Evolutionary conservation across 2,797 vertebrate species (phyloP).

Genomic region (Artibeus jamaicensis): DNA sequence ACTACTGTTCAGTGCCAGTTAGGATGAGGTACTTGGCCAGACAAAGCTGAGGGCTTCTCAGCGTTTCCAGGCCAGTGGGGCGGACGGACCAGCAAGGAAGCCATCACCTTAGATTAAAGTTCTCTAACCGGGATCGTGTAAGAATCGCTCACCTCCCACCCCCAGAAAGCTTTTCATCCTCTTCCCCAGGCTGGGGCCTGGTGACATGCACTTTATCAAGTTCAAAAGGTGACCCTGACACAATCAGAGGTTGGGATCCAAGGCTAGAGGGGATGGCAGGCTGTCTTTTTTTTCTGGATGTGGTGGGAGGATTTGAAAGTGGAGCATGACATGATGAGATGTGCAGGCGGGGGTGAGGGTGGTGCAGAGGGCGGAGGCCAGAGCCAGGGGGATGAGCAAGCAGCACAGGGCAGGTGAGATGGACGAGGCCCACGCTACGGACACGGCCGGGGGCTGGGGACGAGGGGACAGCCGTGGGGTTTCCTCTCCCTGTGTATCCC

Average conservation of each 20-base stretch:
- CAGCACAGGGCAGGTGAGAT: not conserved
- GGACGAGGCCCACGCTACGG: not conserved
- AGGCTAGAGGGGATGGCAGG: not conserved
- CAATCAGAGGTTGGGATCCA: not conserved
- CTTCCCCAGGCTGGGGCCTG: not conserved
- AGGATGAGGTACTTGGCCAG: not conserved
- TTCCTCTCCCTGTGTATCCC: not conserved
- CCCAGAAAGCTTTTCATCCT: not conserved
- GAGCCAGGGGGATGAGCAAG: not conserved
- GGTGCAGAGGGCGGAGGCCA: not conserved
- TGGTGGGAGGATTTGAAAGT: too few relatives aligned
- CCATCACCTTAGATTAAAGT: fast-evolving
- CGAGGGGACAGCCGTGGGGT: not conserved
- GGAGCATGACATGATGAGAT: not conserved
- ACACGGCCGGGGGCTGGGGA: not conserved
- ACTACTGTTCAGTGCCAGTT: not conserved
- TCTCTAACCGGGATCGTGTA: not conserved
- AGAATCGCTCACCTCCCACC: not conserved
- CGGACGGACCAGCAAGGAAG: not conserved
- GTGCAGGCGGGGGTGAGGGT: not conserved
- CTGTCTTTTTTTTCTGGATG: not conserved
- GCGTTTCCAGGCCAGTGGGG: not conserved
- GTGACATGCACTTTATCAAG: not conserved
- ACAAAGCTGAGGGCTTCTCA: not conserved
- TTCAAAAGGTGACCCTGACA: not conserved